Percentiles rank a stretch among this genome's conserved stretches.
Conservation (phyloP, 2,113 vertebrate species). For the Clupea harengus region DNA sequence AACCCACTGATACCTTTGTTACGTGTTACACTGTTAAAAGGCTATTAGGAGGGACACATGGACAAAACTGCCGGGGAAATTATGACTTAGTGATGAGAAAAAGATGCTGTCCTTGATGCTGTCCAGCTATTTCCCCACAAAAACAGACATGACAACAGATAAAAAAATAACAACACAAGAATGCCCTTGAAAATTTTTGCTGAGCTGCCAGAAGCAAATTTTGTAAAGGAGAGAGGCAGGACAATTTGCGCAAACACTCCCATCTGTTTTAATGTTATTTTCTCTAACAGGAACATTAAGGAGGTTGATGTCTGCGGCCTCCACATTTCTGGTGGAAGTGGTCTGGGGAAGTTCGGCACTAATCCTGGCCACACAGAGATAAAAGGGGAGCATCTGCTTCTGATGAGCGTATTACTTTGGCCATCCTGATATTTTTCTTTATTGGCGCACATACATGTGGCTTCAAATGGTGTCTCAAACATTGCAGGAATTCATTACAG, state of each 20-base stretch:
- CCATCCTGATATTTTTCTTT: slow-evolving; percentile 18
- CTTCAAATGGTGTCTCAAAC: slow-evolving; percentile 44
- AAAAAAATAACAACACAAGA: slow-evolving; percentile 3
- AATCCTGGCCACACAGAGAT: slow-evolving; percentile 31
- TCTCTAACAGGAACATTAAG: slow-evolving; percentile 22
- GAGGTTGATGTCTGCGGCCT: slow-evolving; percentile 28
- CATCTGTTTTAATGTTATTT: slow-evolving; percentile 32
- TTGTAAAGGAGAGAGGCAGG: not conserved
- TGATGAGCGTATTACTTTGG: slow-evolving; percentile 28
- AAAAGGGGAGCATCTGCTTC: slow-evolving; percentile 41
- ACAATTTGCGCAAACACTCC: slow-evolving; percentile 12
- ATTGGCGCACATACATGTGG: slow-evolving; percentile 39
- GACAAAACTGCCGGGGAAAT: not conserved
- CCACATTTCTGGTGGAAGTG: slow-evolving; percentile 28
- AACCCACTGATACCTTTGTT: not conserved
- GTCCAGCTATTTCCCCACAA: slow-evolving; percentile 1
- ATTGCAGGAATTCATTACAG: slow-evolving; percentile 46
- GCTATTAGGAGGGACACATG: not conserved
- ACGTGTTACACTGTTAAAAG: not conserved
- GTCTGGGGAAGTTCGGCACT: slow-evolving; percentile 28
- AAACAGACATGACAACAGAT: slow-evolving; percentile 7
- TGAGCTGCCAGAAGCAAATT: not conserved
- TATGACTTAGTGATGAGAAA: not conserved
- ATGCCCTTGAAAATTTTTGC: slow-evolving; percentile 4
- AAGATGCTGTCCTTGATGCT: slow-evolving; percentile 3